Conservation (phyloP, 1,140 invertebrate genomes). For the Philopotamus ludificatus region DNA sequence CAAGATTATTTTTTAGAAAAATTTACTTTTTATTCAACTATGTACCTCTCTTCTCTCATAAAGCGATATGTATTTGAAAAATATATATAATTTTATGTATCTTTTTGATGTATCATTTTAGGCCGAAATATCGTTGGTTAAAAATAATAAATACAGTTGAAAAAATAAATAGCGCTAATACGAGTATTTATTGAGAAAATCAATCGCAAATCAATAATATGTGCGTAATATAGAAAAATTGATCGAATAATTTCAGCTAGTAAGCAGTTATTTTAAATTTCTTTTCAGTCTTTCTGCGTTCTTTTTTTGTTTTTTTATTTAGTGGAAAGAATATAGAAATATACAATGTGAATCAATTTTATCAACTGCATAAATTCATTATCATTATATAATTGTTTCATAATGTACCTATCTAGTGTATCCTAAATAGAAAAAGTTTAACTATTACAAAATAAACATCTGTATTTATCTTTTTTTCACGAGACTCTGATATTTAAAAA, state of each 20-base stretch:
- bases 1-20: background rate
- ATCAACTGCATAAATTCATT: background rate
- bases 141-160: slow-evolving; percentile 15
- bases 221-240: slow-evolving; percentile 26
- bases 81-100: slow-evolving; percentile 22
- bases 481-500: too few species aligned
- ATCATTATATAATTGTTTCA: slow-evolving; percentile 22
- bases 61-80: slow-evolving; percentile 42
- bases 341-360: background rate
- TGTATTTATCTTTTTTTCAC: too few species aligned
- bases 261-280: slow-evolving; percentile 17
- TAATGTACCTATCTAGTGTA: slow-evolving; percentile 32
- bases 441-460: slow-evolving; percentile 10
- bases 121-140: slow-evolving; percentile 39
- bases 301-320: slow-evolving; percentile 27
- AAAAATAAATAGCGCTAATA: slow-evolving; percentile 7
- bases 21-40: slow-evolving; percentile 21
- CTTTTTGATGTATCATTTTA: slow-evolving; percentile 17
- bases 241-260: background rate
- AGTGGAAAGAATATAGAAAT: slow-evolving; percentile 1
- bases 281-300: slow-evolving; percentile 40
- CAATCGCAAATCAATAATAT: too few species aligned
- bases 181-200: too few species aligned
- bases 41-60: slow-evolving; percentile 21
- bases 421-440: slow-evolving; percentile 2